Evolutionary conservation across 2,888 invertebrate genomes (phyloP), one percentile per base, ranked within the genome.

Genomic region (Amiota minor): DNA sequence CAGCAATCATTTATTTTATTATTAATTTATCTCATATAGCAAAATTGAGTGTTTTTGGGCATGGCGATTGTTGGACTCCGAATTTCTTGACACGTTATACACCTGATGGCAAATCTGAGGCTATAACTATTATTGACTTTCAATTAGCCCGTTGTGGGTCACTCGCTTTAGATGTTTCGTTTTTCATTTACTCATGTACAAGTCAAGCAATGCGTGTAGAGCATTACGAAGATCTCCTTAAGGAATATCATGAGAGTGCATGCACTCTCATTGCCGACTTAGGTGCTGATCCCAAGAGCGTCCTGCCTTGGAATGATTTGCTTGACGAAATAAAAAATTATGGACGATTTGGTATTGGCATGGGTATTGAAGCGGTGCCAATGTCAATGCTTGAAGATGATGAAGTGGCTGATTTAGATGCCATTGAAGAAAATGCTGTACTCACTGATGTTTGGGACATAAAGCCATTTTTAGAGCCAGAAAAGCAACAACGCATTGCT

Each of bases 51-150:
- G 93, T 93, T 0, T 91, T 95, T 46, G 92, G 92, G 0, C 94
- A 95, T 74, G 95, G 95, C 0, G 95, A 95, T 84, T 92, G 92
- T 55, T 95, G 95, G 95, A 92, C 93, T 0, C 94, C 93, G n/a
- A 95, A 95, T 85, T 95, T 95, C 79, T 86, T 95, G 0, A 92
- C 92, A 10, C 91, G 91, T 61, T 90, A 90, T 71, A 73, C 71
- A 3, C 70, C 72, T 4, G 77, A 79, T 10, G 86, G 83, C 0
- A 64, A 77, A 2, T 80, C 89, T 0, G 75, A 86, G 46, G 83
- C 83, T 47, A 85, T 87, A 3, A 91, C 92, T 79, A 90, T 95
- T 74, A 93, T 95, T 50, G 95, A 95, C 82, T 95, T 94, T 80
- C 95, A 95, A 86, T 83, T 95, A 62, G 88, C 93, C 0, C 91